Conservation (phyloP, 2,113 vertebrate genomes). For the Otus sunia region DNA sequence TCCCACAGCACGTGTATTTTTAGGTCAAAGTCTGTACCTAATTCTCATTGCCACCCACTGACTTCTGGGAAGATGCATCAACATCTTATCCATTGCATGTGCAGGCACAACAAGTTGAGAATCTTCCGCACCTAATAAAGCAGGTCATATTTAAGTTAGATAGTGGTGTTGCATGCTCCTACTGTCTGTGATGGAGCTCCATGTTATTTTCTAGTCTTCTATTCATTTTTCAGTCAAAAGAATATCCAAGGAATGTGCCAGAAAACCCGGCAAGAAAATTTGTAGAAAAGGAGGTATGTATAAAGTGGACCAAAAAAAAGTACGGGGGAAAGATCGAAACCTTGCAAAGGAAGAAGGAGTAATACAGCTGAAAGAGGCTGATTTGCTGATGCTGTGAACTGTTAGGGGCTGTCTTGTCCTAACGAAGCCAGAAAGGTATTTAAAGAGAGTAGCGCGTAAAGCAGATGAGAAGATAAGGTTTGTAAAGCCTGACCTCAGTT, state of each 20-base stretch:
- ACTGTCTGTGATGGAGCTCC: constrained; percentile 91
- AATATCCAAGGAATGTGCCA: constrained; percentile 99
- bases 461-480: constrained; percentile 62
- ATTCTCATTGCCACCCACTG: constrained; percentile 78
- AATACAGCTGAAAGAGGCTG: constrained; percentile 45
- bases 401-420: constrained; percentile 59
- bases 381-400: constrained; percentile 57
- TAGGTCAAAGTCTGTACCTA: constrained; percentile 79
- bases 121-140: constrained; percentile 74
- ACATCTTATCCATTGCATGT: constrained; percentile 88
- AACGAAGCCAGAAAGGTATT: constrained; percentile 47
- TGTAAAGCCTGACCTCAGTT: constrained; percentile 50
- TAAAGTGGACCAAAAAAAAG: constrained; percentile 75
- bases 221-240: constrained; percentile 99
- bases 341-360: constrained; percentile 56
- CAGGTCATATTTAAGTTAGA: constrained; percentile 79
- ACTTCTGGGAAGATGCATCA: constrained; percentile 87
- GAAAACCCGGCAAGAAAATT: constrained; percentile 99
- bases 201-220: constrained; percentile 99
- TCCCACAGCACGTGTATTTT: constrained; percentile 80
- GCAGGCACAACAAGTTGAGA: constrained; percentile 83
- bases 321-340: constrained; percentile 29
- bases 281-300: constrained; percentile 99
- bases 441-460: constrained; percentile 32
- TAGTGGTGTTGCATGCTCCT: constrained; percentile 92